A percentile compares a stretch with the other conserved stretches of the same genome.
phyloP scores from a whole-genome alignment of 2,113 vertebrate genomes.

The Numida meleagris region DNA sequence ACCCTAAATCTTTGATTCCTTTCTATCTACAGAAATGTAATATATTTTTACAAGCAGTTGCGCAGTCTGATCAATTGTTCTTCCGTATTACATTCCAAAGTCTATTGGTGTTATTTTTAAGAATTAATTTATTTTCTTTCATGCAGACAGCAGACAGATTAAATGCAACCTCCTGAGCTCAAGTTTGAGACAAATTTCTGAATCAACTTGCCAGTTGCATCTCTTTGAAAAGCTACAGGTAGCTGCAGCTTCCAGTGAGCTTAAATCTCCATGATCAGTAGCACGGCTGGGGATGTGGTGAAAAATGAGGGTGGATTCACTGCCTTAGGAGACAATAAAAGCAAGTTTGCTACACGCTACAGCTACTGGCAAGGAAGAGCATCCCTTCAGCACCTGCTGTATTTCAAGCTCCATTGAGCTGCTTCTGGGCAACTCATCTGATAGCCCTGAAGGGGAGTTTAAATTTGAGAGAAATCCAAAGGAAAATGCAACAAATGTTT shows the following conservation, averaged over 20 bases:
- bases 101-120: not conserved
- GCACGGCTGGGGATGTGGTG: not conserved
- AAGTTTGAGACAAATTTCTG: not conserved
- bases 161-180: not conserved
- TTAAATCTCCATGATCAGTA: not conserved
- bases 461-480: not conserved
- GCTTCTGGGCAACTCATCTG: not conserved
- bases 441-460: slow-evolving; percentile 9
- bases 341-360: not conserved
- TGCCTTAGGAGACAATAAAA: not conserved
- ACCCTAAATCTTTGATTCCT: not conserved
- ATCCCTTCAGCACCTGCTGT: slow-evolving; percentile 10
- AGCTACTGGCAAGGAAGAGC: not conserved
- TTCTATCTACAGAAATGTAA: not conserved
- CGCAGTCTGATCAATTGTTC: not conserved
- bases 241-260: not conserved
- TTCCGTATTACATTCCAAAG: not conserved
- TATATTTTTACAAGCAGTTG: not conserved
- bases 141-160: not conserved
- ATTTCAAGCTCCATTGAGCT: slow-evolving; percentile 20
- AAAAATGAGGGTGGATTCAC: not conserved
- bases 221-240: not conserved
- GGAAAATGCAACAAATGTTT: slow-evolving; percentile 1
- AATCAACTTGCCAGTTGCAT: not conserved
- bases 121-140: not conserved